Evolutionary conservation across 2,888 invertebrate genomes (phyloP).

Genomic region (Erebia palarica): DNA sequence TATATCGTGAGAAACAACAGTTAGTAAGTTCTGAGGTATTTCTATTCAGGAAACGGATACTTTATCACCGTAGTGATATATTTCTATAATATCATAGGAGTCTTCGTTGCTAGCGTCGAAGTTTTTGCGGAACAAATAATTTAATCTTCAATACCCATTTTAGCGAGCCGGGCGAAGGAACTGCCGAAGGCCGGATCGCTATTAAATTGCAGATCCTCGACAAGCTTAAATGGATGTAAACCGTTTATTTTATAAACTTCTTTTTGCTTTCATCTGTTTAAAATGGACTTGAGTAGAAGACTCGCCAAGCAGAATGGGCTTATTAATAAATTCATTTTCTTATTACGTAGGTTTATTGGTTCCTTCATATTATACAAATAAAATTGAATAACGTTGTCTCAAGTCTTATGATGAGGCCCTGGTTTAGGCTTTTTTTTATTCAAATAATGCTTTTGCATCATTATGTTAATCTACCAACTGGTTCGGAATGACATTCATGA

Average conservation of each 20-base stretch:
- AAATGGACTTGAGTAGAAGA: conserved; percentile 22
- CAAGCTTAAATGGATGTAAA: conserved; percentile 54
- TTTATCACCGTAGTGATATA: neutral
- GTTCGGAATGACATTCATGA: too few species aligned
- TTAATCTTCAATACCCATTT: conserved; percentile 74
- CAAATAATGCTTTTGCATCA: too few species aligned
- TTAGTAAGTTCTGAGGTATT: neutral
- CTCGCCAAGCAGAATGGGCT: neutral
- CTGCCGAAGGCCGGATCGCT: conserved; percentile 57
- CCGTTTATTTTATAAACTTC: conserved; percentile 50
- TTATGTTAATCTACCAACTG: too few species aligned
- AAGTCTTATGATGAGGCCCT: neutral
- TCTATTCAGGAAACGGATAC: neutral
- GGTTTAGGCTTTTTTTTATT: too few species aligned
- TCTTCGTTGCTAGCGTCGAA: conserved; percentile 54
- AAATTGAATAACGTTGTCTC: neutral
- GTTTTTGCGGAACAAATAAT: conserved; percentile 72
- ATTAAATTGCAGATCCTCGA: conserved; percentile 59
- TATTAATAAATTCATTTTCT: neutral
- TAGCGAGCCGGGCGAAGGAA: conserved; percentile 58
- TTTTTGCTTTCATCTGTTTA: conserved; percentile 35
- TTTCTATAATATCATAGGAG: neutral
- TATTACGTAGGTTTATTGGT: neutral
- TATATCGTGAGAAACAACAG: neutral
- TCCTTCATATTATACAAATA: neutral